phyloP scores from a whole-genome alignment of 2,888 invertebrate species.

The Caenorhabditis uteleia region DNA sequence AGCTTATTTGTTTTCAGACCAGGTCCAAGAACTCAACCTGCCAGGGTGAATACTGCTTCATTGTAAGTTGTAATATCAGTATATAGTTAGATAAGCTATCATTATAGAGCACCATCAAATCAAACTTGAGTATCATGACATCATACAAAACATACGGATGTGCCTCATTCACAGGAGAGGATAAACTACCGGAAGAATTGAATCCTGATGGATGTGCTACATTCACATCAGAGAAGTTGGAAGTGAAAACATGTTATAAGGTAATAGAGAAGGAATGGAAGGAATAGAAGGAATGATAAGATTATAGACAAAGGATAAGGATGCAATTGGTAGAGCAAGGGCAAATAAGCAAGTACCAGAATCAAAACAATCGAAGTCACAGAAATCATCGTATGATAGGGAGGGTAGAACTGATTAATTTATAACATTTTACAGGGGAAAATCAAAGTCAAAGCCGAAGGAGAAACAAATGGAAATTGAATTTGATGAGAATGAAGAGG shows the following conservation, averaged over 20 bases:
- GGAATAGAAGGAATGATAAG: too few relatives aligned
- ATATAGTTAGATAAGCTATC: too few relatives aligned
- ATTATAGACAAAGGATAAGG: slow-evolving; percentile 56
- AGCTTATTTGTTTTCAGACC: background rate
- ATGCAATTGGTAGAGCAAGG: slow-evolving; percentile 57
- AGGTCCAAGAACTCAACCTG: background rate
- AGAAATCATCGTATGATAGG: background rate
- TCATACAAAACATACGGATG: slow-evolving; percentile 61
- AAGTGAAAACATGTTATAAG: slow-evolving; percentile 58
- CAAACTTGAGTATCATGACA: slow-evolving; percentile 57
- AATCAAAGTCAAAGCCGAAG: slow-evolving; percentile 20
- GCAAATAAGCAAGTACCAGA: slow-evolving; percentile 53
- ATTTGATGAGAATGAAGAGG: slow-evolving; percentile 46
- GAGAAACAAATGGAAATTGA: slow-evolving; percentile 37
- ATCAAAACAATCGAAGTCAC: slow-evolving; percentile 11
- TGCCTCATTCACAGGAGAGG: slow-evolving; percentile 56
- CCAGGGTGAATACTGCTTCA: slow-evolving; percentile 26
- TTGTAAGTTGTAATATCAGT: slow-evolving; percentile 6
- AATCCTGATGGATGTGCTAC: slow-evolving; percentile 64
- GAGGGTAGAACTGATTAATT: background rate
- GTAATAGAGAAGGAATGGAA: too few relatives aligned
- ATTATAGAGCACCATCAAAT: slow-evolving; percentile 41
- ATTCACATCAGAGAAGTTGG: slow-evolving; percentile 58
- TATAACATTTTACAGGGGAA: slow-evolving; percentile 19
- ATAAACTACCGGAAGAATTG: slow-evolving; percentile 63